phyloP scores from a whole-genome alignment of 2,113 vertebrate genomes.

The Nycticebus coucang region DNA sequence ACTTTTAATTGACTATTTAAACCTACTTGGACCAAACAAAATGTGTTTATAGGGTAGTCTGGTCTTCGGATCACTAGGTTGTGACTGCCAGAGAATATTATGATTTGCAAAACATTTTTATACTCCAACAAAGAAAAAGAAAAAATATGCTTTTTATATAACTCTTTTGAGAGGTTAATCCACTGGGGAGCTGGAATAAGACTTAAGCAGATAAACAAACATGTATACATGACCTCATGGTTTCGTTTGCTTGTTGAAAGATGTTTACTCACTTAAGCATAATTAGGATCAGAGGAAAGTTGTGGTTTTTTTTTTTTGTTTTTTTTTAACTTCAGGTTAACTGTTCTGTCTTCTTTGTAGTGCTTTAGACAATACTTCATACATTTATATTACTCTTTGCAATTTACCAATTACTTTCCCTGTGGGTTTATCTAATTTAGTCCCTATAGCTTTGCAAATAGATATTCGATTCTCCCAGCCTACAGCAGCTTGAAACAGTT shows the following conservation, averaged over 20 bases:
- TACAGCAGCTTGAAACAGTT: conserved; percentile 46
- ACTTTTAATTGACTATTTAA: background rate
- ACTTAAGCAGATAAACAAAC: background rate
- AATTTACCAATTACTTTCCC: conserved; percentile 27
- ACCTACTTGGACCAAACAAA: background rate
- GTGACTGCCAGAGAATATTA: background rate
- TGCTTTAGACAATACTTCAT: conserved; percentile 26
- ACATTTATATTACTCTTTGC: background rate
- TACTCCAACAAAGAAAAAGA: background rate
- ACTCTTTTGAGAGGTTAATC: background rate
- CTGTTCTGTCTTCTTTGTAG: background rate
- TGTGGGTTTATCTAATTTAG: conserved; percentile 68
- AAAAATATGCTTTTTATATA: background rate
- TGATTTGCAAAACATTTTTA: background rate
- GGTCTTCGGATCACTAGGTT: background rate
- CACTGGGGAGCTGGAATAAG: background rate
- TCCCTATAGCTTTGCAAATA: conserved; percentile 62
- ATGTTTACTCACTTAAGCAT: background rate
- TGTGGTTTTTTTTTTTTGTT: background rate
- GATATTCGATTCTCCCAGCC: conserved; percentile 46
- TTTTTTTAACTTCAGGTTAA: background rate
- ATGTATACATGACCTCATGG: background rate
- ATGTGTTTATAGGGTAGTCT: background rate
- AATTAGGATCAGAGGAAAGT: background rate
- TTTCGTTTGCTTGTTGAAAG: background rate